Evolutionary conservation across 2,888 invertebrate species (phyloP), one percentile per base, ranked within the genome.

Genomic region (Busseola fusca): DNA sequence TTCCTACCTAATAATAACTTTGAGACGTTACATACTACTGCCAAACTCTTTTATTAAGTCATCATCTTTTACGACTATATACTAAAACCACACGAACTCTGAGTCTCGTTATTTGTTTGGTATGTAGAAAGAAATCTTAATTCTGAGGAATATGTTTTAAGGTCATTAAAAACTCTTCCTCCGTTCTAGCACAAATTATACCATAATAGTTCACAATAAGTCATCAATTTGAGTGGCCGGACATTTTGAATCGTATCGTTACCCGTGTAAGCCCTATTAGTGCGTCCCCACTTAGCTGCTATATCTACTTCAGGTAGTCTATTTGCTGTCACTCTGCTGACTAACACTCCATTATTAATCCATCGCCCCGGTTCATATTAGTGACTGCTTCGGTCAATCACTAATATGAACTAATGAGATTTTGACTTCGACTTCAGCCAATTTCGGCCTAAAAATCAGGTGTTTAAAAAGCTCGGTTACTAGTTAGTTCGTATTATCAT

Each of bases 291-390:
- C 48, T 60, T 56, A 34, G 34, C 27, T 54, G 6, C 10, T 37
- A 34, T 48, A 40, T 1, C 14, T 58, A 45, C 10, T 16, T 21
- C 4, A 60, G 18, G 40, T 62, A 21, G 34, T 56, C 16, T 57
- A 45, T 56, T 30, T 25, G 21, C 37, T 74, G 69, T 52, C 66
- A 64, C 9, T 64, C 40, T 1, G 62, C 56, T 66, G 62, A 59
- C 54, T 71, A 30, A 50, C 18, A 40, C 56, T 30, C 48, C 57
- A 56, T 66, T 56, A 73, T 62, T 67, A 76, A 78, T 75, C 40
- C 48, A 48, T 52, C 50, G 52, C 71, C 71, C 65, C 62, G 50
- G 40, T 45, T 30, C 14, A 42, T 58, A 56, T 78, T 59, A 74
- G 67, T 48, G 48, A 48, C 21, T 7, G 21, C 34, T 34, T 34